Percentiles rank a stretch among this genome's conserved stretches.
Conservation (phyloP, 1,140 invertebrate genomes). For the Trichonephila inaurata region DNA sequence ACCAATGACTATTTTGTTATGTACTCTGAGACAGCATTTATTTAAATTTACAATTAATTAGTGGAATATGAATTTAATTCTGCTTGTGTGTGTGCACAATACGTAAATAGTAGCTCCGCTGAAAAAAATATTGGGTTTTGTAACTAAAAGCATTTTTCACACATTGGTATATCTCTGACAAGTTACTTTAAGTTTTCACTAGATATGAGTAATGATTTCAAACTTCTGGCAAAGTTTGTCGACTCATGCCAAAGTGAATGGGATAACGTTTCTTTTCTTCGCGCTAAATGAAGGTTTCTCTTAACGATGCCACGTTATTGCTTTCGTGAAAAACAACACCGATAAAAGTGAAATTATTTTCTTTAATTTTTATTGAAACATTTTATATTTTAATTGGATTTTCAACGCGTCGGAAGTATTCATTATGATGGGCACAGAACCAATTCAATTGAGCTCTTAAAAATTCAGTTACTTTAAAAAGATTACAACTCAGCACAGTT, state of each 20-base stretch:
- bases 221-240: neutral
- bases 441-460: neutral
- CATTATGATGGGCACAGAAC: neutral
- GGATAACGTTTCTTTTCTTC: conserved; percentile 4
- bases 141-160: too few relatives aligned
- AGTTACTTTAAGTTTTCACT: neutral
- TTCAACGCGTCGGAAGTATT: neutral
- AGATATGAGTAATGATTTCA: neutral
- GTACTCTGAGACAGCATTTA: too few relatives aligned
- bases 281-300: neutral
- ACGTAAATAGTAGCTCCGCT: too few relatives aligned
- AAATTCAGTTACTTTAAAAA: neutral
- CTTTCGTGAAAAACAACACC: neutral
- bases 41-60: too few relatives aligned
- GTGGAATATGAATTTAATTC: too few relatives aligned
- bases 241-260: neutral
- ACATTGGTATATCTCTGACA: neutral
- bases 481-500: neutral
- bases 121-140: too few relatives aligned
- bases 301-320: neutral
- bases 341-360: neutral
- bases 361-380: conserved; percentile 21
- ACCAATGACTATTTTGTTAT: too few relatives aligned
- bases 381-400: neutral
- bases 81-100: too few relatives aligned